A percentile compares a stretch with the other conserved stretches of the same genome.
Conservation (phyloP, 2,888 invertebrate species). For the Lycia hirtaria region DNA sequence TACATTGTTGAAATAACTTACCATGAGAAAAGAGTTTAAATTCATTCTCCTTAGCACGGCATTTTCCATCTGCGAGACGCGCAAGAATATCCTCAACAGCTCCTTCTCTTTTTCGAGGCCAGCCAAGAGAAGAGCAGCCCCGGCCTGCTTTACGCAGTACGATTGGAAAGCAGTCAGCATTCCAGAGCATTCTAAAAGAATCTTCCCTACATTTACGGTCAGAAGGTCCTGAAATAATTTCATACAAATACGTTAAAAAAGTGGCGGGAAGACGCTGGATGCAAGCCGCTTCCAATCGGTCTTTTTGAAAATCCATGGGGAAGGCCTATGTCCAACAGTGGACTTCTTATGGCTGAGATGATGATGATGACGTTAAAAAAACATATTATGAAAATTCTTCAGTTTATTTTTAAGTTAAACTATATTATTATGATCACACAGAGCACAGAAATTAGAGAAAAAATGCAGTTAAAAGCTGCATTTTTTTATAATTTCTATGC, state of each 20-base stretch:
- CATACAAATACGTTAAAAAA: too few relatives aligned
- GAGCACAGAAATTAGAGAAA: neutral
- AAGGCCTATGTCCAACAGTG: too few relatives aligned
- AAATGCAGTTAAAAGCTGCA: too few relatives aligned
- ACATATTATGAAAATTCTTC: too few relatives aligned
- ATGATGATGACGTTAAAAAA: too few relatives aligned
- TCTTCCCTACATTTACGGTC: slow-evolving; percentile 95
- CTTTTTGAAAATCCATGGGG: too few relatives aligned
- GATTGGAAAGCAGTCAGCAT: slow-evolving; percentile 98
- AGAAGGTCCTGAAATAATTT: slow-evolving; percentile 89
- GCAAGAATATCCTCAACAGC: slow-evolving; percentile 95
- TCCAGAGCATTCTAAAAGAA: slow-evolving; percentile 95
- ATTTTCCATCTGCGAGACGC: slow-evolving; percentile 99
- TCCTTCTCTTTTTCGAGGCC: slow-evolving; percentile 98
- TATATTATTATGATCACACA: too few relatives aligned
- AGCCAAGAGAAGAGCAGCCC: slow-evolving; percentile 94
- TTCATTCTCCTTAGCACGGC: slow-evolving; percentile 97
- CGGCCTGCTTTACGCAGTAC: slow-evolving; percentile 97
- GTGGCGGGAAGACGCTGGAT: too few relatives aligned
- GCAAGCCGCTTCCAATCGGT: too few relatives aligned
- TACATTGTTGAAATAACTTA: slow-evolving; percentile 60
- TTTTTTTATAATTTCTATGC: too few relatives aligned
- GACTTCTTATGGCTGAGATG: too few relatives aligned
- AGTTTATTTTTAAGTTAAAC: neutral
- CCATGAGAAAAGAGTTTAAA: slow-evolving; percentile 98